Base-by-base conservation (phyloP, 2,797 vertebrate genomes). In the Clarias laeviceps region DNA sequence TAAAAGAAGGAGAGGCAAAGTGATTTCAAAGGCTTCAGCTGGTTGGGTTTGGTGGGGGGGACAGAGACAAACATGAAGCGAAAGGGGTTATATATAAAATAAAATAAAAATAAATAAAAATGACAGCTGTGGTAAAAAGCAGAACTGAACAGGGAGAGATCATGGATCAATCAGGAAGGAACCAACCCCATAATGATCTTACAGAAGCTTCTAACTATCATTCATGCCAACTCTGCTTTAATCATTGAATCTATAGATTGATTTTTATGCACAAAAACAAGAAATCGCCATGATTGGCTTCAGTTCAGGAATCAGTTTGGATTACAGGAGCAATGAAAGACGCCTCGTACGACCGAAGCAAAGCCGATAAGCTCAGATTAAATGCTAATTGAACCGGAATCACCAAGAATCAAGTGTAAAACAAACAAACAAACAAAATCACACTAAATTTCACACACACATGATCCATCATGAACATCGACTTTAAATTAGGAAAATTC, bases 1-100 rank as follows among this genome's bases (percentile, higher is more conserved):
- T 45, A 22, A 56, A 91, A 90, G 90, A 88, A 89, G 88, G 89
- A 91, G 95, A 78, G 20, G 54, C 45, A 97, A 64, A 85, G 83
- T 1, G 3, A 24, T 68, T 56, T 14, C 12, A 54, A 4, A 64
- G 22, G 37, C 2, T 45, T 32, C 24, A 9, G 24, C 14, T 32
- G 57, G 37, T 1, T 6, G 37, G 40, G 17, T n/a, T 24, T 24
- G 12, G 22, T 70, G 34, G 0, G 2, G 2, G 34, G 22, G 24
- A 50, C 1, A 34, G 1, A 59, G 24, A 40, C 59, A 27, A 61
- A 2, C 22, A 40, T n/a, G 17, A 72, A 11, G 12, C 9, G 20
- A 62, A n/a, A 32, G 17, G 15, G 1, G 56, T 14, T 64, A 22
- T 64, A 54, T 9, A 72, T n/a, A 54, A 50, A 50, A 54, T 3